These are phyloP conservation scores for Plecotus auritus DNA, from an alignment of 2,113 vertebrate species.

Conservation along the genomic window DNA sequence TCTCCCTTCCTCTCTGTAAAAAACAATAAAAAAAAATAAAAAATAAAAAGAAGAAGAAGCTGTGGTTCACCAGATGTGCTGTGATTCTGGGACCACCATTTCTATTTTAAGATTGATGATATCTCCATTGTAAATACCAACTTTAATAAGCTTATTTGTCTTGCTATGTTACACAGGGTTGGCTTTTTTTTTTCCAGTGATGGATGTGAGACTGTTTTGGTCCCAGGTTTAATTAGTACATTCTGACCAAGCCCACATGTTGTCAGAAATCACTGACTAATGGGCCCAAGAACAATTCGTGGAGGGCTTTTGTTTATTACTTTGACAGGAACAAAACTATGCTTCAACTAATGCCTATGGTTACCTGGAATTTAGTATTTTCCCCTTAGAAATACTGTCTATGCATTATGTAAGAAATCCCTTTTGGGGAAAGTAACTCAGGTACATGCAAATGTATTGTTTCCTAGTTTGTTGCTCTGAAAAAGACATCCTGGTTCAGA, in stretches of 20 bases:
- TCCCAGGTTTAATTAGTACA: not conserved
- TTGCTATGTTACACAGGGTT: not conserved
- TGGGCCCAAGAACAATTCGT: not conserved
- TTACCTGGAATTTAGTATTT: not conserved
- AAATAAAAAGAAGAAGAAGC: not conserved
- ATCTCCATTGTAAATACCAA: constrained; percentile 31
- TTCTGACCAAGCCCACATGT: not conserved
- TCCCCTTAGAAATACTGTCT: not conserved
- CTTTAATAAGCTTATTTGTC: constrained; percentile 29
- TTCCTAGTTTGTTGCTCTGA: not conserved
- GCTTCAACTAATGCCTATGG: not conserved
- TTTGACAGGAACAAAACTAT: not conserved
- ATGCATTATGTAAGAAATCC: not conserved
- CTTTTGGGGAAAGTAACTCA: not conserved
- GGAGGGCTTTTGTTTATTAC: not conserved
- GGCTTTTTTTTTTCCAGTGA: not conserved
- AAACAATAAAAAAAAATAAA: too few species aligned
- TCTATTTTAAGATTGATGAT: not conserved
- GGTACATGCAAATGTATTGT: not conserved
- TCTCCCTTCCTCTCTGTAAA: too few species aligned
- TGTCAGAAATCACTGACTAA: constrained; percentile 1
- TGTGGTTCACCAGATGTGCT: not conserved
- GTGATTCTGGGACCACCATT: not conserved
- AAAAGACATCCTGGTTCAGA: not conserved
- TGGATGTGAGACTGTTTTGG: not conserved